phyloP scores from a whole-genome alignment of 2,888 invertebrate species.

The Scaptomyza tumidula region DNA sequence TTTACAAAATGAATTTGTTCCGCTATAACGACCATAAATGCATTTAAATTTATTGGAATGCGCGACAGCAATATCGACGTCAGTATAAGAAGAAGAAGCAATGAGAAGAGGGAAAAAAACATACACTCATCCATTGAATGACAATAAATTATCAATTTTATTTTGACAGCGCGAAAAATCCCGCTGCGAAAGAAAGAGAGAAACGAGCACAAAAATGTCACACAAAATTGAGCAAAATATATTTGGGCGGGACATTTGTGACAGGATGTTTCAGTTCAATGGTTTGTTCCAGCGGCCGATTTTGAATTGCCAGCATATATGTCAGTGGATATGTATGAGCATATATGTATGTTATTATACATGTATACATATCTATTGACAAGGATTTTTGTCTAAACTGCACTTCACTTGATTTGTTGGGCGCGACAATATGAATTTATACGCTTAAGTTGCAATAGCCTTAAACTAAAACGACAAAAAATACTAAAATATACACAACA shows the following conservation, averaged over 20 bases:
- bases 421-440: constrained; percentile 56
- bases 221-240: constrained; percentile 74
- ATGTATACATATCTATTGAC: constrained; percentile 19
- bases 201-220: constrained; percentile 63
- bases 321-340: constrained; percentile 1
- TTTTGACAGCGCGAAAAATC: constrained; percentile 77
- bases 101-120: constrained; percentile 25
- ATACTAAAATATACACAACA: constrained; percentile 29
- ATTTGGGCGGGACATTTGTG: constrained; percentile 69
- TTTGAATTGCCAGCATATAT: constrained; percentile 54
- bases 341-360: constrained; percentile 5
- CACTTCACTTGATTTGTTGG: constrained; percentile 21
- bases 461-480: constrained; percentile 25
- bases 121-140: constrained; percentile 74
- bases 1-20: constrained; percentile 81
- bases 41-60: constrained; percentile 79
- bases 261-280: constrained; percentile 78
- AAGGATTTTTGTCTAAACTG: constrained; percentile 23
- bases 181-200: constrained; percentile 47
- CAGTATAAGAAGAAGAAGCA: constrained; percentile 36
- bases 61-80: constrained; percentile 45
- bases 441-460: constrained; percentile 40
- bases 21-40: constrained; percentile 80
- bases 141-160: constrained; percentile 82
- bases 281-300: constrained; percentile 75